Conservation (phyloP, 2,113 vertebrate species). For the Cyprinodon tularosa region DNA sequence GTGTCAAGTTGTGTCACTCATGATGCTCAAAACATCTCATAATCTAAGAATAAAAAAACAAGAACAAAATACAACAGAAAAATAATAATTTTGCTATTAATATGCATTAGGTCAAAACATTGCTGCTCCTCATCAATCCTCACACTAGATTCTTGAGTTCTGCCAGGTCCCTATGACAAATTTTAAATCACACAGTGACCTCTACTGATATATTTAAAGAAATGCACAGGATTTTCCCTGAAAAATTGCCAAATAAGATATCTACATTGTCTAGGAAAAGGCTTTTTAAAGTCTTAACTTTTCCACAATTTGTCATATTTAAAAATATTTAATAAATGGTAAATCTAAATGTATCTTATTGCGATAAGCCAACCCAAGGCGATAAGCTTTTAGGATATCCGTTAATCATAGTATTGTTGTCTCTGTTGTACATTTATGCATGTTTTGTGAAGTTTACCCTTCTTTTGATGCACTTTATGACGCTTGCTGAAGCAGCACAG, state of each 20-base stretch:
- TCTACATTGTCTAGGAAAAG: background rate
- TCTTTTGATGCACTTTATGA: too few relatives aligned
- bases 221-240: background rate
- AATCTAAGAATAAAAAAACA: too few relatives aligned
- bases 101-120: background rate
- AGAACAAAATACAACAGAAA: background rate
- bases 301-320: background rate
- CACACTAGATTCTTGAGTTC: background rate
- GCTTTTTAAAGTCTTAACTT: background rate
- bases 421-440: too few relatives aligned
- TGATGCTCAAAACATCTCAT: background rate
- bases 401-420: too few relatives aligned
- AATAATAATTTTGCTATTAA: background rate
- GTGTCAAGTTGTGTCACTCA: background rate
- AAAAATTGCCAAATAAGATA: background rate
- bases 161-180: background rate
- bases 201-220: constrained; percentile 46
- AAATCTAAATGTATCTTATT: background rate
- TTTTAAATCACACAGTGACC: constrained; percentile 49
- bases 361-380: background rate
- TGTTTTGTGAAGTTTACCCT: too few relatives aligned
- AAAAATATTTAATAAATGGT: background rate
- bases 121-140: background rate
- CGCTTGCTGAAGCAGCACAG: too few relatives aligned
- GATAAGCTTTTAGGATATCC: too few relatives aligned